A percentile compares a stretch with the other conserved stretches of the same genome.
Evolutionary conservation across 2,113 vertebrate genomes (phyloP).

Genomic region (Laticauda laticaudata): DNA sequence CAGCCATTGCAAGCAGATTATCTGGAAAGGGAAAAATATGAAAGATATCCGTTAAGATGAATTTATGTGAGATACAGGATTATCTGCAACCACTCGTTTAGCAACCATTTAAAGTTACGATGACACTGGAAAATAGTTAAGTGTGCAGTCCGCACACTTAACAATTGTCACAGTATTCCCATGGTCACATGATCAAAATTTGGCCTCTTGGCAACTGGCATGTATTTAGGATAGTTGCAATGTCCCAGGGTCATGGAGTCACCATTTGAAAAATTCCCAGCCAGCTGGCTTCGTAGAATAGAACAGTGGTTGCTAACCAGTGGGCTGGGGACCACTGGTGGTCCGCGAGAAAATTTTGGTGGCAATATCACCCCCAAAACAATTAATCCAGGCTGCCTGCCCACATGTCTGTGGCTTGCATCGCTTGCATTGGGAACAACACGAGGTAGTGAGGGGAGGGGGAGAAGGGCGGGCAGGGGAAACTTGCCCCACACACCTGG

Average conservation of each 20-base stretch:
- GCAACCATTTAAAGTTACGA: background rate
- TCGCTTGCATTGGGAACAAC: too few relatives aligned
- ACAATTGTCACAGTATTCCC: background rate
- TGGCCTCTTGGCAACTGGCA: background rate
- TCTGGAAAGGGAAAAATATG: constrained; percentile 40
- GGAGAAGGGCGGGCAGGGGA: too few relatives aligned
- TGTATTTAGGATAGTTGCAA: background rate
- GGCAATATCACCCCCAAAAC: too few relatives aligned
- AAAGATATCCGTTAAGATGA: background rate
- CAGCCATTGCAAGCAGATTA: constrained; percentile 78
- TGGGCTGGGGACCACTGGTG: too few relatives aligned
- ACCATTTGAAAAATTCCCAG: background rate
- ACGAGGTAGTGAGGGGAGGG: too few relatives aligned
- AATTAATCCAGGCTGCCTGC: too few relatives aligned
- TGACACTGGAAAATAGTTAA: background rate
- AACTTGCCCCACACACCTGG: too few relatives aligned
- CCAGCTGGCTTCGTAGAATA: too few relatives aligned
- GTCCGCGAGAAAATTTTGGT: too few relatives aligned
- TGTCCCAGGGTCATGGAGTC: background rate
- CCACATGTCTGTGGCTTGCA: too few relatives aligned
- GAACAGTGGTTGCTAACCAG: too few relatives aligned
- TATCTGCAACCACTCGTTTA: background rate
- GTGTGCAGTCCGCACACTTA: background rate
- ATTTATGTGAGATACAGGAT: background rate
- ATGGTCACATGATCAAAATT: background rate